Percentiles rank a stretch among this genome's conserved stretches.
Evolutionary conservation across 2,113 vertebrate genomes (phyloP).

Genomic region (Ursus arctos): DNA sequence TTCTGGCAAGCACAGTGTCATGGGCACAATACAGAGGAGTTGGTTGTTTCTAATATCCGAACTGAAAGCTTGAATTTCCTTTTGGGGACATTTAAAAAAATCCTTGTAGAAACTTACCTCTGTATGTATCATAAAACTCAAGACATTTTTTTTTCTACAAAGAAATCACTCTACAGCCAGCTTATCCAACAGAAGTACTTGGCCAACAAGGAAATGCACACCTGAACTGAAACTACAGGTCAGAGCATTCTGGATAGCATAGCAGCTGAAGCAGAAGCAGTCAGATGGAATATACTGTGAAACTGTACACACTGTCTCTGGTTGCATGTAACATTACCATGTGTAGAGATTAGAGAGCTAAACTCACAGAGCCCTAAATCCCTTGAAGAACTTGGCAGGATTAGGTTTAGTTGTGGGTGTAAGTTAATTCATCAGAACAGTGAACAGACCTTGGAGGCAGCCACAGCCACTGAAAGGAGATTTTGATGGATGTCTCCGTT

Average conservation of each 20-base stretch:
- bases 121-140: background rate
- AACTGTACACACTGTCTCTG: background rate
- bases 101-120: background rate
- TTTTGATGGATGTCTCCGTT: background rate
- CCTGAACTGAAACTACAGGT: background rate
- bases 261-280: background rate
- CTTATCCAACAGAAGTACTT: background rate
- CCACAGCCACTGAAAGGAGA: constrained; percentile 2
- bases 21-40: background rate
- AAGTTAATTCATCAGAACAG: constrained; percentile 51
- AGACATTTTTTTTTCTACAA: background rate
- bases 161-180: background rate
- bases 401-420: background rate
- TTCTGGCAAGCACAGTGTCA: background rate
- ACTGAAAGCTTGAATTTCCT: background rate
- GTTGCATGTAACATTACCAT: background rate
- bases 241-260: background rate
- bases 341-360: background rate
- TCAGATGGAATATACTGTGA: background rate
- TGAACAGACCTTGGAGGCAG: constrained; percentile 22
- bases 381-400: constrained; percentile 15
- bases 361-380: background rate
- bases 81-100: background rate
- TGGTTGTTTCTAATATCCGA: background rate
- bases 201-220: background rate